Evolutionary conservation across 2,888 invertebrate species (phyloP).

Genomic region (Parasteatoda lunata): DNA sequence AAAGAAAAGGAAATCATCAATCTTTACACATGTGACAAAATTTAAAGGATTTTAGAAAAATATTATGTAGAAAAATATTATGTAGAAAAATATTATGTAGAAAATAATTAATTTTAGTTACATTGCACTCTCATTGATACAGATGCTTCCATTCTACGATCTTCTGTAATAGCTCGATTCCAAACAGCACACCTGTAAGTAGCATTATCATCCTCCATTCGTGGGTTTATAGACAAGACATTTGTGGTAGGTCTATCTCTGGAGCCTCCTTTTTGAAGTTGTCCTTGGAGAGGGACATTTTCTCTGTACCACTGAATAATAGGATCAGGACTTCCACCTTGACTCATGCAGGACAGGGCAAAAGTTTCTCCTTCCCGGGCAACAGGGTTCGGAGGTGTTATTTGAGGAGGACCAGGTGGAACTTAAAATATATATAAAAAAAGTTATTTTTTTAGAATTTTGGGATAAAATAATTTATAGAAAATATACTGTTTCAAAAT

Average conservation of each 20-base stretch:
- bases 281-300: conserved; percentile 84
- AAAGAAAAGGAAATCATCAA: no score
- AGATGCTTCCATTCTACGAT: conserved; percentile 84
- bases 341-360: conserved; percentile 79
- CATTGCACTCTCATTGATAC: conserved; percentile 91
- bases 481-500: no score
- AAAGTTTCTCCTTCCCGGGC: conserved; percentile 81
- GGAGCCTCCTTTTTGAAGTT: conserved; percentile 81
- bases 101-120: conserved; percentile 73
- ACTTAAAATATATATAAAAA: conserved; percentile 75
- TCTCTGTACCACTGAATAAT: conserved; percentile 85
- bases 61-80: no score
- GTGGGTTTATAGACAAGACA: conserved; percentile 82
- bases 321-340: conserved; percentile 93
- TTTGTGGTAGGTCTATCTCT: conserved; percentile 85
- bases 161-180: conserved; percentile 90
- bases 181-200: conserved; percentile 89
- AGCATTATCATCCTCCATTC: conserved; percentile 88
- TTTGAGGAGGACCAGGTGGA: conserved; percentile 85
- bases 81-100: no score
- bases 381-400: conserved; percentile 84
- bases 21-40: no score
- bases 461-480: not conserved
- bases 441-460: not conserved
- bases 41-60: no score